Base-by-base conservation (phyloP, 1,140 invertebrate genomes). In the Eumeta japonica region DNA sequence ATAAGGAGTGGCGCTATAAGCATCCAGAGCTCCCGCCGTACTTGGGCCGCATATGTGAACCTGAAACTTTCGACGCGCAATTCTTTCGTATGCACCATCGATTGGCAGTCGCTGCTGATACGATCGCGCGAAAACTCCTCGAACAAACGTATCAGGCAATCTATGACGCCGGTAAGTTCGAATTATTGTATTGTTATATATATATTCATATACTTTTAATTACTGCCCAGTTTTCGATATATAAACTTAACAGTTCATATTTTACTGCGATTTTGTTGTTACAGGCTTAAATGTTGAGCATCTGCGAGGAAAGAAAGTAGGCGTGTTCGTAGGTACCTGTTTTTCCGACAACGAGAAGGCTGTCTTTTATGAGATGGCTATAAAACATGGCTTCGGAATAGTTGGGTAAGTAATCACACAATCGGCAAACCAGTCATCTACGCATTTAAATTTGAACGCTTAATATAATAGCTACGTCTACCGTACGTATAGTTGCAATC, bases 371-470 rank as follows among this genome's bases (percentile, higher is more conserved):
- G 81, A 85, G 36, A 81, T 82, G 39, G 55, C 80, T 10, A 76
- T 80, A 16, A 74, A 71, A 4, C 70, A 75, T 14, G 79, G 77
- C 10, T 81, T 80, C 48, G 81, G 78, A 40, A 78, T 93, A 46
- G 87, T 84, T 12, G 90, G 90, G 65, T 87, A 80, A 62, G 74
- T 73, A n/a, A n/a, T n/a, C n/a, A n/a, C n/a, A n/a, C n/a, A n/a
- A n/a, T n/a, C n/a, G n/a, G n/a, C n/a, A n/a, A n/a, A n/a, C n/a
- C n/a, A n/a, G n/a, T n/a, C n/a, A n/a, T n/a, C n/a, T n/a, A n/a
- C n/a, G n/a, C n/a, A n/a, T n/a, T n/a, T n/a, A n/a, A n/a, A n/a
- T n/a, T n/a, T n/a, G n/a, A n/a, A n/a, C n/a, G n/a, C n/a, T n/a
- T n/a, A n/a, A n/a, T n/a, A n/a, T n/a, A n/a, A n/a, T n/a, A n/a